These are phyloP conservation scores for Dipodomys spectabilis DNA, from an alignment of 2,113 vertebrate species.

Conservation along the genomic window DNA sequence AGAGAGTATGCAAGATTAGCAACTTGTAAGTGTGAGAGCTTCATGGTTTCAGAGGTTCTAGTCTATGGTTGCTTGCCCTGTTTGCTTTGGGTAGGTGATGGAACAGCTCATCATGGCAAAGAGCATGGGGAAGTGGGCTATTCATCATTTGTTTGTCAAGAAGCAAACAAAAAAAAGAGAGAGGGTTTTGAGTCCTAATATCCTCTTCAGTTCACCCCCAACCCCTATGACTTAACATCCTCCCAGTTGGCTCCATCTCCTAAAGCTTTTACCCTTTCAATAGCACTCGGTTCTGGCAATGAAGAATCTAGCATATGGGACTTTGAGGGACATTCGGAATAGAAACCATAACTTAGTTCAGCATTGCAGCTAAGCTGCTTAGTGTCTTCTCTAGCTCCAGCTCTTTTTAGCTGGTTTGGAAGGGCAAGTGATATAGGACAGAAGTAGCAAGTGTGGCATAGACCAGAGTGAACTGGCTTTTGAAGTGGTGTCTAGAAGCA, in stretches of 20 bases:
- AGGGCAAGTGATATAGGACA: not conserved
- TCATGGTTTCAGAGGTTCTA: not conserved
- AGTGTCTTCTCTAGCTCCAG: not conserved
- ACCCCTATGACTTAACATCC: not conserved
- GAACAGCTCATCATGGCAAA: not conserved
- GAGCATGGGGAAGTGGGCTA: no score
- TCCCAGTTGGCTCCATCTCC: not conserved
- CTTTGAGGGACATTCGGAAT: no score
- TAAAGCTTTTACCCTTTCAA: not conserved
- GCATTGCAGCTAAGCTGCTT: not conserved
- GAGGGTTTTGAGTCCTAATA: no score
- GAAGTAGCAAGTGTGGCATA: fast-evolving
- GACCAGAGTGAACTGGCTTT: no score
- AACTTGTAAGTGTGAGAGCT: not conserved
- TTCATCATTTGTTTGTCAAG: not conserved
- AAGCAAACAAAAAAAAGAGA: not conserved
- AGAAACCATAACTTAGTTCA: no score
- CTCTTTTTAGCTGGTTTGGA: not conserved
- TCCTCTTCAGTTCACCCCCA: not conserved
- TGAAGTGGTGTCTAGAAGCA: not conserved
- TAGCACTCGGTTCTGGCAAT: no score
- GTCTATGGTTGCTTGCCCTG: not conserved
- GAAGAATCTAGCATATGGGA: not conserved
- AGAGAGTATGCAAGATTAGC: not conserved
- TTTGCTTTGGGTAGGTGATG: not conserved